Evolutionary conservation across 1,140 invertebrate genomes (phyloP), one percentile per base, ranked within the genome.

Genomic region (Drosophila guanche): DNA sequence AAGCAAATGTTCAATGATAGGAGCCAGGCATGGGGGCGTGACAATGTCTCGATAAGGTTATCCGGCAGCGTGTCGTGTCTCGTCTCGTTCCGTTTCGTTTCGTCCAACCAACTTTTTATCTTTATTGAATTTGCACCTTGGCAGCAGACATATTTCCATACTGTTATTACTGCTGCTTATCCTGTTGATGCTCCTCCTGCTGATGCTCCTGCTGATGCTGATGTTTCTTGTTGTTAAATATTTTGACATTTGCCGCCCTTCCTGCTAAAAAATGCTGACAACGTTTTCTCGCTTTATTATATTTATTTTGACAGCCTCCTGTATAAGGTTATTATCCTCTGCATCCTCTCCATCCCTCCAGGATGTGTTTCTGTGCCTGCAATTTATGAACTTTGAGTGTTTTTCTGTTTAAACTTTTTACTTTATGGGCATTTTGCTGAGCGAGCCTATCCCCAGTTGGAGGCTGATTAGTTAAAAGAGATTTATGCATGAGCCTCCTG

Each of bases 51-150:
- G 70, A 75, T 75, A 75, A 74, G 71, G 70, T 65, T 74, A 55
- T 68, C 63, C 54, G 27, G 60, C 16, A 25, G 16, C 16, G 16
- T 20, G 16, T 37, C 8, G 23, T 33, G 12, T 33, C 29, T 40
- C n/a, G 12, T 16, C 40, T 73, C 51, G n/a, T n/a, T n/a, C n/a
- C n/a, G 12, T 33, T 23, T 40, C n/a, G 12, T 16, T 29, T 73
- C 51, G 52, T 51, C n/a, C 66, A 51, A 68, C 25, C 27, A 68
- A 69, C 51, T 74, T 75, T 75, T 75, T 75, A 75, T 75, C 72
- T 75, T 75, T 75, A 75, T 75, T 75, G 72, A 75, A 75, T 75
- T 75, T 75, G 71, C 72, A 75, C 72, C 72, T 75, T 75, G 71
- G 63, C 60, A 74, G 71, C 59, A 74, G 70, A 42, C 71, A 74